Base-by-base conservation (phyloP, 1,140 invertebrate species). In the Polyergus mexicanus region DNA sequence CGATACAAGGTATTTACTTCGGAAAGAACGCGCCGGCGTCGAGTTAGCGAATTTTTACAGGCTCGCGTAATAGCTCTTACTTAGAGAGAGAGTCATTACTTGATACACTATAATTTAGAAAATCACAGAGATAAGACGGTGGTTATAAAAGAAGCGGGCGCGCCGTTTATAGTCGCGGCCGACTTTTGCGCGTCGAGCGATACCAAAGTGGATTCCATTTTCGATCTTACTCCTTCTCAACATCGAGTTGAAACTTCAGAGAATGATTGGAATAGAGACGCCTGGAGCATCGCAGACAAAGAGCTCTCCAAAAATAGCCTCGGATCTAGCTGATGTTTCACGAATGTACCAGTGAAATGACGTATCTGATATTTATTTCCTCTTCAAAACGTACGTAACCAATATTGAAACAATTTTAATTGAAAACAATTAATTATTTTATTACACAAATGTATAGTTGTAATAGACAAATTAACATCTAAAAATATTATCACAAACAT, bases 61-160 rank as follows among this genome's bases (percentile, higher is more conserved):
- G n/a, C 25, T 13, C 22, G 13, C 44, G 74, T 86, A 84, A 90
- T 88, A 47, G 87, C 75, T 85, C 74, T 88, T 75, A 81, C 78
- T 83, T 44, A 72, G 47, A 71, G 88, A 71, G 88, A 68, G 47
- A 71, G 88, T 60, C 71, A 89, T 89, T 89, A 89, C 69, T 81
- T 76, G 87, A 89, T 88, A 81, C 84, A 65, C 88, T 75, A 58
- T 89, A 86, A 89, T 89, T 88, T 88, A 86, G 84, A 86, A 62
- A 72, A 38, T 13, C 16, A 22, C 38, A 68, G 74, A 68, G 74
- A 74, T 69, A 62, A 85, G 71, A 72, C 44, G 58, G 3, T 25
- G 10, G 58, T 83, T 83, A 51, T 51, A 60, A 83, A 35, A 58
- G 54, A 63, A 38, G 25, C 38, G 60, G 25, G 32, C 51, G 7